phyloP scores from a whole-genome alignment of 1,140 invertebrate species.

The Oryzaephilus surinamensis region DNA sequence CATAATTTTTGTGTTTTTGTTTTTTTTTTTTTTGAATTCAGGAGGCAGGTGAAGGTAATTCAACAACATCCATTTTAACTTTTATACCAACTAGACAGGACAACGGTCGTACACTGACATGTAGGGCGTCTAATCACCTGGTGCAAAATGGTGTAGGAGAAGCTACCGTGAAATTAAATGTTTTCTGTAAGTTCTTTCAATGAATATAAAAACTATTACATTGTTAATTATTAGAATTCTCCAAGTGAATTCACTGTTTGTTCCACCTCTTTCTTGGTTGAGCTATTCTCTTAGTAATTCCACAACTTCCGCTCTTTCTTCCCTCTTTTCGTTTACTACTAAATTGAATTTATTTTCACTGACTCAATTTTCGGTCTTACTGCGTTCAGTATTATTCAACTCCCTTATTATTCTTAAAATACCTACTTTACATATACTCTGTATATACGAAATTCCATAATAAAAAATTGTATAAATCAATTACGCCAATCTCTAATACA shows the following conservation, averaged over 20 bases:
- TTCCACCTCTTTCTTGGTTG: slow-evolving; percentile 1
- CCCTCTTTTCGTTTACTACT: neutral
- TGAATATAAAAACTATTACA: slow-evolving; percentile 13
- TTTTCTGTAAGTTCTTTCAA: slow-evolving; percentile 62
- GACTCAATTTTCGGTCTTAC: neutral
- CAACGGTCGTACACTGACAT: slow-evolving; percentile 66
- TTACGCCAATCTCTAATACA: too few relatives aligned
- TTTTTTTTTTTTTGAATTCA: slow-evolving; percentile 32
- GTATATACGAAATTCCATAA: too few relatives aligned
- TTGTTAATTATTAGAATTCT: slow-evolving; percentile 15
- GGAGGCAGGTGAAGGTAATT: slow-evolving; percentile 67
- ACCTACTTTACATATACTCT: too few relatives aligned
- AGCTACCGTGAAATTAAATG: slow-evolving; percentile 66
- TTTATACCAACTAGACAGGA: slow-evolving; percentile 65
- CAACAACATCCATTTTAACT: slow-evolving; percentile 62
- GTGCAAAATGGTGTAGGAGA: slow-evolving; percentile 62
- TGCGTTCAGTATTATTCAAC: too few relatives aligned
- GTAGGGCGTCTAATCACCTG: slow-evolving; percentile 67
- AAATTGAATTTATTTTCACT: neutral
- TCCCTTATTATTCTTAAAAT: too few relatives aligned
- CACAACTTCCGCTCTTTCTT: neutral
- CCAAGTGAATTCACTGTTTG: slow-evolving; percentile 6
- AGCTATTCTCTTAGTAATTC: slow-evolving; percentile 4
- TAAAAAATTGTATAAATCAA: too few relatives aligned
- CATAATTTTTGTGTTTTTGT: neutral